phyloP scores from a whole-genome alignment of 2,888 invertebrate genomes.

The Mimachlamys varia region DNA sequence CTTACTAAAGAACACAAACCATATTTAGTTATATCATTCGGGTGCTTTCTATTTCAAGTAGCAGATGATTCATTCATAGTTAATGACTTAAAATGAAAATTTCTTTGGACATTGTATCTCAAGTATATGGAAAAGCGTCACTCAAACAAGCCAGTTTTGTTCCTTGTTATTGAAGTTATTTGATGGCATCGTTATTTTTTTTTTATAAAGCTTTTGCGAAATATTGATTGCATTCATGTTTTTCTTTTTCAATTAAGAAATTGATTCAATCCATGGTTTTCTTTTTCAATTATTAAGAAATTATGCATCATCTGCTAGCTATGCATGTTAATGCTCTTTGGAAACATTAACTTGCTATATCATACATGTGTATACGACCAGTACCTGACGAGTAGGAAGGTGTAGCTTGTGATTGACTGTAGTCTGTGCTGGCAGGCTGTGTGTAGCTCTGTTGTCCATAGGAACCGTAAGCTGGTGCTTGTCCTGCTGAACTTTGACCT shows the following conservation, averaged over 20 bases:
- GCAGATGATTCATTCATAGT: slow-evolving; percentile 28
- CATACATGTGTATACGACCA: background rate
- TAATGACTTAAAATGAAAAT: background rate
- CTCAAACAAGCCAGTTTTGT: too few species aligned
- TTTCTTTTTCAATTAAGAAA: background rate
- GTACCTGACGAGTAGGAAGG: slow-evolving; percentile 14
- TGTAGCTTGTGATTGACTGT: slow-evolving; percentile 3
- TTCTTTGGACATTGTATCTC: background rate
- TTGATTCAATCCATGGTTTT: background rate
- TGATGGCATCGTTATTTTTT: background rate
- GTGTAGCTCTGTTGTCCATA: slow-evolving; percentile 50
- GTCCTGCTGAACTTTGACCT: slow-evolving; percentile 32
- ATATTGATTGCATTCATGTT: too few species aligned
- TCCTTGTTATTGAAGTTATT: background rate
- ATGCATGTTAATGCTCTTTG: background rate
- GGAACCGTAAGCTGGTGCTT: slow-evolving; percentile 51
- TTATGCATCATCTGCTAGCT: slow-evolving; percentile 31
- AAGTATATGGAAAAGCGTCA: too few species aligned
- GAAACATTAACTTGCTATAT: slow-evolving; percentile 24
- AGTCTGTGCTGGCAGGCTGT: slow-evolving; percentile 25
- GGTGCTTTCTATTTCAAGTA: background rate
- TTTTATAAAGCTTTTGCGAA: too few species aligned
- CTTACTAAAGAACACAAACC: background rate
- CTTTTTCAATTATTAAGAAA: background rate
- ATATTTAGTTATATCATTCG: background rate